Evolutionary conservation across 1,140 invertebrate species (phyloP), one percentile per base, ranked within the genome.

Genomic region (Penaeus vannamei): DNA sequence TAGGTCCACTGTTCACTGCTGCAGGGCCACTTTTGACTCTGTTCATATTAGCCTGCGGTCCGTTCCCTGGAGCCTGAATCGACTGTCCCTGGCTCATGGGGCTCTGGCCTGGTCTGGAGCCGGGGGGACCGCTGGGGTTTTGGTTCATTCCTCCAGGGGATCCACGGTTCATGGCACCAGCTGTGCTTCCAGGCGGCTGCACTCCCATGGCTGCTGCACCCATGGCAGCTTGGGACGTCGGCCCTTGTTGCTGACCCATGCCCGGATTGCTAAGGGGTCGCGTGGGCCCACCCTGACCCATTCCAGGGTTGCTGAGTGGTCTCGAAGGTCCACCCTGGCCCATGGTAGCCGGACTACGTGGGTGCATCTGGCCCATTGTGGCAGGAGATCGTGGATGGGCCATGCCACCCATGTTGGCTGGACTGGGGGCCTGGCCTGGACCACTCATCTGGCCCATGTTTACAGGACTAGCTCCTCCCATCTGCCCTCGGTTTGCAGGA

Each of bases 401-500:
- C 90, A 91, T 91, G 46, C 87, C 80, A 19, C 87, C 90, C 87
- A 91, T 91, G 61, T 84, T 89, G 42, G 87, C 90, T 20, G 90
- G 90, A 61, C 90, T 91, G 53, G 87, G 85, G n/a, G 90, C 90
- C 81, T 91, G 90, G 36, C 90, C 86, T 79, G 85, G 81, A 83
- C 90, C 90, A 87, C 83, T 86, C 87, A 91, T 91, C 61, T 89
- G 87, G 22, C 80, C 90, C 90, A 91, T 91, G 85, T 83, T 90
- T 0, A 88, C 90, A n/a, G 90, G 90, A 83, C 90, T 91, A 23
- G 90, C 87, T 29, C 90, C 90, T 64, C 87, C 90, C 87, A 91
- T 91, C 61, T 91, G 87, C 29, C 90, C 90, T 72, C 86, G 89
- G 42, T 90, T 91, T n/a, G 90, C 90, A 87, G 90, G 90, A 62